Evolutionary conservation across 1,140 invertebrate genomes (phyloP).

Genomic region (Halyomorpha halys): DNA sequence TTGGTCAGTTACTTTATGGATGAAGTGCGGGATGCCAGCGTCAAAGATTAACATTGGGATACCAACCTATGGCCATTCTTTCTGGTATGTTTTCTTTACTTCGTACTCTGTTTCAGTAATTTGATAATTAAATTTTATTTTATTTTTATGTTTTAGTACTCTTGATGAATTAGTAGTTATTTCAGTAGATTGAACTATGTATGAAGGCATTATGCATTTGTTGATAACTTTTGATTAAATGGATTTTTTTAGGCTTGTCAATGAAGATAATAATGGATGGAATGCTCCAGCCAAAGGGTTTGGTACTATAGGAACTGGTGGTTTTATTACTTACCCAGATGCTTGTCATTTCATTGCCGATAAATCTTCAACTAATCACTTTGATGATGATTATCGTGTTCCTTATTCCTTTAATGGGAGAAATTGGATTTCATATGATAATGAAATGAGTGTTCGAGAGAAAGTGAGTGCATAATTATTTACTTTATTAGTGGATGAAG

Average conservation of each 20-base stretch:
- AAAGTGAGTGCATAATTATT: conserved; percentile 45
- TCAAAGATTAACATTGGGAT: conserved; percentile 79
- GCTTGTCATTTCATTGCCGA: conserved; percentile 54
- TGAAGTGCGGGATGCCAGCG: conserved; percentile 62
- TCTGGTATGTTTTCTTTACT: conserved; percentile 41
- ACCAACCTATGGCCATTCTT: conserved; percentile 82
- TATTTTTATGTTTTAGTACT: too few relatives aligned
- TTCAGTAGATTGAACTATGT: neutral
- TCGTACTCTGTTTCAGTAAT: too few relatives aligned
- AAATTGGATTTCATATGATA: conserved; percentile 87
- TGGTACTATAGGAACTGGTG: conserved; percentile 51
- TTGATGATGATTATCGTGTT: conserved; percentile 57
- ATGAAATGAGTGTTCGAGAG: conserved; percentile 55
- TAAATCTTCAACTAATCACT: conserved; percentile 41
- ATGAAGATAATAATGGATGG: conserved; percentile 51
- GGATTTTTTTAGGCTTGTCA: conserved; percentile 46
- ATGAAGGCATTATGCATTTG: too few relatives aligned
- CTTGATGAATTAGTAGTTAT: neutral
- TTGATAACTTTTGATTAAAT: too few relatives aligned
- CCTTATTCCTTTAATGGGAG: conserved; percentile 62
- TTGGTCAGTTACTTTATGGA: conserved; percentile 72
- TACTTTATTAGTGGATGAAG: neutral
- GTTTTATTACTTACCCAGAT: conserved; percentile 58
- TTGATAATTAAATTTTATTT: neutral
- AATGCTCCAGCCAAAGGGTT: conserved; percentile 58